Base-by-base conservation (phyloP, 2,888 invertebrate species). In the Machimus rusticus region DNA sequence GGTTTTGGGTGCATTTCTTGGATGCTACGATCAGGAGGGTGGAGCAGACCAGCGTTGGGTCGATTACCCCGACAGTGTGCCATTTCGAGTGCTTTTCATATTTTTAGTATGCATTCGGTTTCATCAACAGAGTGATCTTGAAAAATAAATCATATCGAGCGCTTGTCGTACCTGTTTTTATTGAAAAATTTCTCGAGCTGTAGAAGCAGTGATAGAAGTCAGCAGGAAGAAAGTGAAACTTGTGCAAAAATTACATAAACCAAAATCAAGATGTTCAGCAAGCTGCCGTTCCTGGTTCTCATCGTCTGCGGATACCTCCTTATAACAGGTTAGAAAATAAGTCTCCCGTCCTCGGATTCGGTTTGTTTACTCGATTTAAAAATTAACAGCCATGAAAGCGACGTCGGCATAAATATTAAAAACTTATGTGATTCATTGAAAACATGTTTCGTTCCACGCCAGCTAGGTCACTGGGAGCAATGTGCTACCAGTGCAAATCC, bases 281-380 rank as follows among this genome's bases (percentile, higher is more conserved):
- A 92, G 90, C 90, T 92, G 90, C 90, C 90, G 87, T 89, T 92
- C 89, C 89, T 92, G 89, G 89, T 91, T 89, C 89, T 92, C 89
- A 90, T 92, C 89, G 90, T 92, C 90, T 92, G 91, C 90, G 92
- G 92, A 91, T 92, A 90, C 89, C 90, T 92, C 88, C 90, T 92
- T 89, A 92, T 92, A 90, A 92, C 92, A 90, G 92, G 92, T 92
- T 90, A 91, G 92, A 89, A 55, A 79, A 86, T 34, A 74, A 79
- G 74, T 85, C 74, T 39, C 34, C 37, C 55, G 55, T 23, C 1
- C 31, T 51, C 31, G n/a, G 12, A 19, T 6, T 78, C 19, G 5
- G 1, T 46, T 78, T 78, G 43, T 43, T 66, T 66, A 28, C 23
- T 78, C 37, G 23, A n/a, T 23, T 77, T 19, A 78, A n/a, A 78